Evolutionary conservation across 30 jellyfish, hydroid and myxozoan species (phyloP).

Genomic region (Pelagia noctiluca): DNA sequence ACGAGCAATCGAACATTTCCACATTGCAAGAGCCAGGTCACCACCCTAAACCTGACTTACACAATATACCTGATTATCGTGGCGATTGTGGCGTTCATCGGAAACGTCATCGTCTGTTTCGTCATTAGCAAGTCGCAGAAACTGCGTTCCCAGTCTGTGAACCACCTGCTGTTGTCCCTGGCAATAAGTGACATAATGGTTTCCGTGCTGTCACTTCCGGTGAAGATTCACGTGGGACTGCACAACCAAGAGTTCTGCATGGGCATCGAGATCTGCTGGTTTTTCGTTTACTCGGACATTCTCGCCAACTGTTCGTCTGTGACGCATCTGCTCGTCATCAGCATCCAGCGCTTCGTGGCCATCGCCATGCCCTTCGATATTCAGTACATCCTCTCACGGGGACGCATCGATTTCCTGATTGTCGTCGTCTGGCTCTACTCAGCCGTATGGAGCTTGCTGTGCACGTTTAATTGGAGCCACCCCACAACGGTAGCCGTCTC

Average conservation of each 20-base stretch:
- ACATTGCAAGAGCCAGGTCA: too few relatives aligned
- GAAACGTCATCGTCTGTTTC: slow-evolving; percentile 71
- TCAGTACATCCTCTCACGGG: slow-evolving; percentile 49
- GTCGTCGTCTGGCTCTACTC: slow-evolving; percentile 74
- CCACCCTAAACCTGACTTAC: slow-evolving; percentile 40
- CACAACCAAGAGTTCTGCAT: slow-evolving; percentile 74
- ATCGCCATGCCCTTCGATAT: slow-evolving; percentile 57
- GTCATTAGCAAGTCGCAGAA: slow-evolving; percentile 59
- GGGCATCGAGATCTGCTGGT: slow-evolving; percentile 60
- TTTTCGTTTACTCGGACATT: slow-evolving; percentile 59
- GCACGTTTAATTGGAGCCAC: slow-evolving; percentile 61
- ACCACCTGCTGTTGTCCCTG: slow-evolving; percentile 68
- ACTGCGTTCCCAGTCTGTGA: slow-evolving; percentile 66
- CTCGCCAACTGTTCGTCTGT: slow-evolving; percentile 82
- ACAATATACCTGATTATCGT: slow-evolving; percentile 51
- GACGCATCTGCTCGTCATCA: slow-evolving; percentile 69
- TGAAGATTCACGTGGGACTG: slow-evolving; percentile 49
- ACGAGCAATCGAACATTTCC: too few relatives aligned
- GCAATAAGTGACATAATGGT: slow-evolving; percentile 81
- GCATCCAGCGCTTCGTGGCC: slow-evolving; percentile 77
- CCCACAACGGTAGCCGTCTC: slow-evolving; percentile 28
- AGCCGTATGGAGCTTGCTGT: slow-evolving; percentile 67
- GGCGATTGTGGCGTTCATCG: slow-evolving; percentile 64
- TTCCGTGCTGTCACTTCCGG: slow-evolving; percentile 62
- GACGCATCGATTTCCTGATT: slow-evolving; percentile 45